phyloP scores from a whole-genome alignment of 2,888 invertebrate genomes.

The Nomada flava region DNA sequence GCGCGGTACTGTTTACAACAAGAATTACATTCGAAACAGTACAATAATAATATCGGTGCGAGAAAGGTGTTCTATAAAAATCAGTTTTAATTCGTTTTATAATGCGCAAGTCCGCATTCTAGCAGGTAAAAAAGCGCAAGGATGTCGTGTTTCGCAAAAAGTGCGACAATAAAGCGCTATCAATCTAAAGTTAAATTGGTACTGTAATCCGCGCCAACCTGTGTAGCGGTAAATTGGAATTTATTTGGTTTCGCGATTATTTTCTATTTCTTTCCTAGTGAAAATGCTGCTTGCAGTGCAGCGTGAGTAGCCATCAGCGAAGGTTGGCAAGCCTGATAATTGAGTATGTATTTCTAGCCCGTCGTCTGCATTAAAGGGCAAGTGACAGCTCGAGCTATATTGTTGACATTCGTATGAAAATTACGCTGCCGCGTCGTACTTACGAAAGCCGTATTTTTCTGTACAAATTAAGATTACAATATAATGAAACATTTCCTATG shows the following conservation, averaged over 20 bases:
- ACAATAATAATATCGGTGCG: background rate
- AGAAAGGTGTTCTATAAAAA: background rate
- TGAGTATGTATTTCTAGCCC: constrained; percentile 60
- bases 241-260: background rate
- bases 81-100: background rate
- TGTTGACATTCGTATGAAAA: constrained; percentile 69
- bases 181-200: background rate
- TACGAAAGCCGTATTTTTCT: constrained; percentile 43
- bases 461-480: constrained; percentile 29
- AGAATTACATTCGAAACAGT: background rate
- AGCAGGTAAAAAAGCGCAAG: background rate
- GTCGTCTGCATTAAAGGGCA: constrained; percentile 73
- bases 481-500: constrained; percentile 16
- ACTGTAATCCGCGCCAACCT: background rate
- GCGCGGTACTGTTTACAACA: background rate
- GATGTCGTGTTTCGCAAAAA: background rate
- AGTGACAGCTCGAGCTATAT: constrained; percentile 70
- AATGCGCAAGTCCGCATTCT: background rate
- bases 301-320: background rate
- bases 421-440: constrained; percentile 53
- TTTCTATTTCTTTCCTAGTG: constrained; percentile 21
- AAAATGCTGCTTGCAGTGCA: constrained; percentile 38
- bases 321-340: constrained; percentile 60
- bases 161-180: background rate
- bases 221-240: background rate